phyloP scores from a whole-genome alignment of 2,113 vertebrate species.

The Odontesthes bonariensis region DNA sequence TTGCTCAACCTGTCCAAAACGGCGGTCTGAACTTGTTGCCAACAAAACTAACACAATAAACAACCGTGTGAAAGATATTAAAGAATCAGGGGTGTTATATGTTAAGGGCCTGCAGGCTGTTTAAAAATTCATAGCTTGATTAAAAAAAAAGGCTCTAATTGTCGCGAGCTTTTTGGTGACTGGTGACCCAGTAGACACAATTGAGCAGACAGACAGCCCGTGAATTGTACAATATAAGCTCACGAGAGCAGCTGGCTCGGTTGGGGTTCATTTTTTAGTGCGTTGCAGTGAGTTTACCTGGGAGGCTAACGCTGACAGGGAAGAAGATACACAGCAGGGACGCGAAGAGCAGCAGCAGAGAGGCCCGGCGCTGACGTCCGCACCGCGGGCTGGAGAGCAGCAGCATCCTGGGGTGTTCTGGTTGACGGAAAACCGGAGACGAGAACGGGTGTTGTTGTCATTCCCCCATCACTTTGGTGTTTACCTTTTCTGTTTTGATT shows the following conservation, averaged over 20 bases:
- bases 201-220: background rate
- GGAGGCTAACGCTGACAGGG: conserved; percentile 32
- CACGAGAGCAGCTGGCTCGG: background rate
- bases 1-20: conserved; percentile 32
- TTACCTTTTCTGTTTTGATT: background rate
- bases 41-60: background rate
- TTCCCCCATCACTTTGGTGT: conserved; percentile 62
- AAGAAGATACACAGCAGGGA: conserved; percentile 44
- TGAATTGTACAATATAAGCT: background rate
- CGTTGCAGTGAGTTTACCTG: conserved; percentile 61
- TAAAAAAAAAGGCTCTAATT: background rate
- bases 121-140: background rate
- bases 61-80: background rate
- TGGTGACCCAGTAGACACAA: background rate
- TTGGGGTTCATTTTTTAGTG: background rate
- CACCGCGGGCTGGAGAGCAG: conserved; percentile 57
- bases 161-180: background rate
- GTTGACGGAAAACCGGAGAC: conserved; percentile 45
- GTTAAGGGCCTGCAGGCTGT: background rate
- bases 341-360: conserved; percentile 45
- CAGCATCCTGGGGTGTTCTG: conserved; percentile 70
- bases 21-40: background rate
- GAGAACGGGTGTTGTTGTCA: conserved; percentile 53
- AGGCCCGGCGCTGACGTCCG: conserved; percentile 63
- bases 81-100: background rate